These are phyloP conservation scores for Trissolcus basalis DNA, from an alignment of 1,140 invertebrate species.

Conservation along the genomic window DNA sequence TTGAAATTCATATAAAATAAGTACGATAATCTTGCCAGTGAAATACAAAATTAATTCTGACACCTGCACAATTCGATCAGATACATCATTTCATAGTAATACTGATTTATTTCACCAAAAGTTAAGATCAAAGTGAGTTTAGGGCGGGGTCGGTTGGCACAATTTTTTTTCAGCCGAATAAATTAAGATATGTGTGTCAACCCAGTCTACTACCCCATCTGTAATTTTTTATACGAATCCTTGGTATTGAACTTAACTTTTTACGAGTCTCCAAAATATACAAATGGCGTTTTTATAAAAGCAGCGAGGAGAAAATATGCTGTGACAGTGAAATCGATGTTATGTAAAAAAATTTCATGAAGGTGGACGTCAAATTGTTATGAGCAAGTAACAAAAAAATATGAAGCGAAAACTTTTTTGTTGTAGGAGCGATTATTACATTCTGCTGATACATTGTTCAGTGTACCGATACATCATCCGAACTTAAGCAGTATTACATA, in stretches of 20 bases:
- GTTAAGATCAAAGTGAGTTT: constrained; percentile 14
- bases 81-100: not conserved
- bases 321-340: too few relatives aligned
- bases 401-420: too few relatives aligned
- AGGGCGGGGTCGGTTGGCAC: constrained; percentile 19
- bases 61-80: not conserved
- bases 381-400: too few relatives aligned
- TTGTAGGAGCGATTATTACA: too few relatives aligned
- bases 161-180: constrained; percentile 28
- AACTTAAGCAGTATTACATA: constrained; percentile 19
- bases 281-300: too few relatives aligned
- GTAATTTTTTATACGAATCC: constrained; percentile 6
- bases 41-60: not conserved
- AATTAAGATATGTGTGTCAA: constrained; percentile 25
- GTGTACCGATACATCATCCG: constrained; percentile 5
- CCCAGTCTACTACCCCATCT: not conserved
- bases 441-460: constrained; percentile 14
- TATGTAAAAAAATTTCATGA: too few relatives aligned
- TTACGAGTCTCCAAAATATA: constrained; percentile 3
- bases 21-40: not conserved
- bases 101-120: not conserved
- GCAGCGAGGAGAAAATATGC: too few relatives aligned
- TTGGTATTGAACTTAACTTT: not conserved
- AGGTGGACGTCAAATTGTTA: too few relatives aligned
- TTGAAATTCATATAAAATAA: not conserved